Conservation (phyloP, 2,113 vertebrate species). For the Stomatorhinus ivindoensis region DNA sequence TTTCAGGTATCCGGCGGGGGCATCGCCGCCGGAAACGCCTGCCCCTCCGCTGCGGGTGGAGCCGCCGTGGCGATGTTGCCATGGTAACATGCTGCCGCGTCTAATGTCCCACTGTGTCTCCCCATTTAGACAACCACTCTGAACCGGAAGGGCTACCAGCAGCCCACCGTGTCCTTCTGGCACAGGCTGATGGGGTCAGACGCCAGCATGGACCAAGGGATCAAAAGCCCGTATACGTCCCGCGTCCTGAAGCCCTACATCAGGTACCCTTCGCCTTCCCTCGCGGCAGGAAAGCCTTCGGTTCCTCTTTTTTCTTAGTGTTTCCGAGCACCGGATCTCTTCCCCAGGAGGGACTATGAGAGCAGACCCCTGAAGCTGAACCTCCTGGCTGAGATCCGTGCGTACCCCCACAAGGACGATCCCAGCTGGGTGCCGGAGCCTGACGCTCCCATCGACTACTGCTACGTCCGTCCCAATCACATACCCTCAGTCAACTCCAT, state of each 20-base stretch:
- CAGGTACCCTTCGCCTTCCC: constrained; percentile 58
- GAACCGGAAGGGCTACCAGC: constrained; percentile 60
- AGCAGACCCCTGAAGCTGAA: constrained; percentile 77
- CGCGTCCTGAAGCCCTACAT: constrained; percentile 89
- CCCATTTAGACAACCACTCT: constrained; percentile 62
- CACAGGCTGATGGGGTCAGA: constrained; percentile 84
- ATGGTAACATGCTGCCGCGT: neutral
- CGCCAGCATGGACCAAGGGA: constrained; percentile 69
- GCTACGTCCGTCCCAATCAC: constrained; percentile 90
- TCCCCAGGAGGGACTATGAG: constrained; percentile 83
- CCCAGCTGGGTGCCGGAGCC: constrained; percentile 69
- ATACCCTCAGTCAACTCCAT: constrained; percentile 93
- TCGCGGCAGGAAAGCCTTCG: neutral
- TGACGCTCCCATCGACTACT: constrained; percentile 84
- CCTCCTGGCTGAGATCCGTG: constrained; percentile 78
- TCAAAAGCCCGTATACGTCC: constrained; percentile 89
- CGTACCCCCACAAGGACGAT: constrained; percentile 62
- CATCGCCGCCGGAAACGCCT: neutral
- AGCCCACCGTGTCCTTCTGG: constrained; percentile 71
- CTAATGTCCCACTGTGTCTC: constrained; percentile 25
- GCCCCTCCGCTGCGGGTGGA: neutral
- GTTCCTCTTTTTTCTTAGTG: constrained; percentile 30
- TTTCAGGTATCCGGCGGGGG: constrained; percentile 73
- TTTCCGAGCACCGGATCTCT: constrained; percentile 34
- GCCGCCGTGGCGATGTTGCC: neutral